These are phyloP conservation scores for Ischnura elegans DNA, from an alignment of 2,888 invertebrate genomes.

Conservation along the genomic window DNA sequence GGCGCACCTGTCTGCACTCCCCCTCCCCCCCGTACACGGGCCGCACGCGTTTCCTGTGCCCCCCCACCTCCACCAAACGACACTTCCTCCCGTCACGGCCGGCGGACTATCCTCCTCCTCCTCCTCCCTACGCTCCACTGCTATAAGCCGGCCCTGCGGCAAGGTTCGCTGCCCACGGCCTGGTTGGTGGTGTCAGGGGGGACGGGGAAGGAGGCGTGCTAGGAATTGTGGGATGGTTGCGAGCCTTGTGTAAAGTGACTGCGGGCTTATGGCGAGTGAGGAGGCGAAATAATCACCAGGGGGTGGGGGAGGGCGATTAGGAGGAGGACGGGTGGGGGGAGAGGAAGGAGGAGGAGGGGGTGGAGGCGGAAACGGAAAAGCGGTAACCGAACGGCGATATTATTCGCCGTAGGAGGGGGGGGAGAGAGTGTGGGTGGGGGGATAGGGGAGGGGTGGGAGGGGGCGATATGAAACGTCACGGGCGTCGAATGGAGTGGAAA, in stretches of 20 bases:
- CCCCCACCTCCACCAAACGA: neutral
- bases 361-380: constrained; percentile 80
- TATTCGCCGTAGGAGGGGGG: neutral
- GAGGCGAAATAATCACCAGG: constrained; percentile 73
- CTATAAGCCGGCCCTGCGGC: neutral
- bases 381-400: constrained; percentile 76
- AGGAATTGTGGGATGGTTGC: constrained; percentile 43
- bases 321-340: constrained; percentile 77
- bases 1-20: constrained; percentile 73
- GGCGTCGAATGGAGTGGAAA: constrained; percentile 17
- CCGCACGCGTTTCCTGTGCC: constrained; percentile 71
- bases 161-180: constrained; percentile 50
- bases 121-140: neutral
- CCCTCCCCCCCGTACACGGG: constrained; percentile 75
- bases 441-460: neutral
- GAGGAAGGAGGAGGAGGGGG: constrained; percentile 81
- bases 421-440: neutral
- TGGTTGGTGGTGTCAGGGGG: constrained; percentile 76
- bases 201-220: constrained; percentile 74
- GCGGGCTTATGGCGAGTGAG: constrained; percentile 75
- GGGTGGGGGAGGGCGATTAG: constrained; percentile 74
- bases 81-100: constrained; percentile 13
- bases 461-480: constrained; percentile 76
- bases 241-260: constrained; percentile 49
- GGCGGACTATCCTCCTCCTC: neutral